These are phyloP conservation scores for Drosophila varians DNA, from an alignment of 1,140 invertebrate species.

Conservation along the genomic window DNA sequence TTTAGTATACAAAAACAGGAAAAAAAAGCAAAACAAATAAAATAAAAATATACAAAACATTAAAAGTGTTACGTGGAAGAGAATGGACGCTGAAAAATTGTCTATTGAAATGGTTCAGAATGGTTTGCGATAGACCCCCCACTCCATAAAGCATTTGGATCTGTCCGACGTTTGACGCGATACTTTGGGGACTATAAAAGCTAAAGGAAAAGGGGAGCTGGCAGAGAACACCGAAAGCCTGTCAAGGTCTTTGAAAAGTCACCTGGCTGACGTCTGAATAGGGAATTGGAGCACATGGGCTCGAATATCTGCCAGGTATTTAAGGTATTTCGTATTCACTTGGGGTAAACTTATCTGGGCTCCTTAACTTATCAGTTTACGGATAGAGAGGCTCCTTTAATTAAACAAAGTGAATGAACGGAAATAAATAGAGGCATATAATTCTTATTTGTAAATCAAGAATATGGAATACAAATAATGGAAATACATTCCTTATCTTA, in stretches of 20 bases:
- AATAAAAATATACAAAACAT: slow-evolving; percentile 28
- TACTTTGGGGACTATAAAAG: slow-evolving; percentile 15
- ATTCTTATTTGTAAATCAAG: slow-evolving; percentile 4
- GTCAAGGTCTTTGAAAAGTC: slow-evolving; percentile 76
- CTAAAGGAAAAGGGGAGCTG: background rate
- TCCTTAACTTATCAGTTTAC: background rate
- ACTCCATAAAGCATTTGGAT: slow-evolving; percentile 5
- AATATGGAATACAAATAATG: slow-evolving; percentile 1
- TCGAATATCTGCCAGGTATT: slow-evolving; percentile 25
- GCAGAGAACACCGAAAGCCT: slow-evolving; percentile 39
- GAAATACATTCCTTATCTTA: slow-evolving; percentile 29
- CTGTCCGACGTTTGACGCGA: slow-evolving; percentile 5
- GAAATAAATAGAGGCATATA: slow-evolving; percentile 43
- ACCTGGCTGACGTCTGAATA: slow-evolving; percentile 18
- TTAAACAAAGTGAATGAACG: slow-evolving; percentile 67
- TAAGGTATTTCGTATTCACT: slow-evolving; percentile 19
- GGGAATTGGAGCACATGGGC: slow-evolving; percentile 49
- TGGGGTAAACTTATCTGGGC: slow-evolving; percentile 1
- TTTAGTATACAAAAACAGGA: slow-evolving; percentile 33
- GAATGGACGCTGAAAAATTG: background rate
- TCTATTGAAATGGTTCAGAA: slow-evolving; percentile 27
- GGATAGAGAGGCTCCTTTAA: slow-evolving; percentile 36
- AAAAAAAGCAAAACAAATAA: slow-evolving; percentile 33
- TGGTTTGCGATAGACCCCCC: slow-evolving; percentile 9
- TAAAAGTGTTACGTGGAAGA: slow-evolving; percentile 34